Conservation (phyloP, 1,140 invertebrate genomes). For the Calliopsis andreniformis region DNA sequence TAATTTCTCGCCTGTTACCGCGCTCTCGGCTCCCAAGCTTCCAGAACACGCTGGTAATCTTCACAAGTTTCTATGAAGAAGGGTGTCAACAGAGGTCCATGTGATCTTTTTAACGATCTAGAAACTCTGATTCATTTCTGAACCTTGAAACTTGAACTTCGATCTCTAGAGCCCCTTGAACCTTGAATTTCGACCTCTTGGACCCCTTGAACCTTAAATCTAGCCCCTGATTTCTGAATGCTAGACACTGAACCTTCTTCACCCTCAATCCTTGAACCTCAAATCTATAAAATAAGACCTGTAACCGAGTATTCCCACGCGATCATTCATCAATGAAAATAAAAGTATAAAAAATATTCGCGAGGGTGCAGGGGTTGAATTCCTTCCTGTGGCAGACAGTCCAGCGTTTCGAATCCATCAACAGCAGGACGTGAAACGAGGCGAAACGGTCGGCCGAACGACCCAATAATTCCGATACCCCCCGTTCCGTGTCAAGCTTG, state of each 20-base stretch:
- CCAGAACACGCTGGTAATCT: slow-evolving; percentile 3
- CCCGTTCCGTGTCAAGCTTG: slow-evolving; percentile 22
- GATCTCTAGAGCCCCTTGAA: too few species aligned
- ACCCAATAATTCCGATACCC: slow-evolving; percentile 2
- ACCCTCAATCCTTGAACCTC: too few species aligned
- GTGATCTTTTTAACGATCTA: too few species aligned
- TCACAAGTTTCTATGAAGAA: not conserved
- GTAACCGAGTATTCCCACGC: too few species aligned
- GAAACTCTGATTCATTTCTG: too few species aligned
- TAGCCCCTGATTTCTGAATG: too few species aligned
- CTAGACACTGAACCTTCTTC: too few species aligned
- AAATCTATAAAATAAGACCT: too few species aligned
- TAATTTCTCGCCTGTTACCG: slow-evolving; percentile 70
- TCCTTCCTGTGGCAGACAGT: not conserved
- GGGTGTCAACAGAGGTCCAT: not conserved
- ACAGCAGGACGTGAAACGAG: not conserved
- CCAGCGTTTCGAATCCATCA: not conserved
- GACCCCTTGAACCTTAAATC: too few species aligned
- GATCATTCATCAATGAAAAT: too few species aligned
- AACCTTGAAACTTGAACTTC: too few species aligned
- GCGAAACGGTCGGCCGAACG: not conserved
- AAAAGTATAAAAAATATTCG: not conserved
- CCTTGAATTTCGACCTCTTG: too few species aligned
- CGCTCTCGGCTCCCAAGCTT: slow-evolving; percentile 23
- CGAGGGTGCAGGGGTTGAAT: not conserved